phyloP scores from a whole-genome alignment of 1,140 invertebrate species.

The Acromyrmex echinatior region DNA sequence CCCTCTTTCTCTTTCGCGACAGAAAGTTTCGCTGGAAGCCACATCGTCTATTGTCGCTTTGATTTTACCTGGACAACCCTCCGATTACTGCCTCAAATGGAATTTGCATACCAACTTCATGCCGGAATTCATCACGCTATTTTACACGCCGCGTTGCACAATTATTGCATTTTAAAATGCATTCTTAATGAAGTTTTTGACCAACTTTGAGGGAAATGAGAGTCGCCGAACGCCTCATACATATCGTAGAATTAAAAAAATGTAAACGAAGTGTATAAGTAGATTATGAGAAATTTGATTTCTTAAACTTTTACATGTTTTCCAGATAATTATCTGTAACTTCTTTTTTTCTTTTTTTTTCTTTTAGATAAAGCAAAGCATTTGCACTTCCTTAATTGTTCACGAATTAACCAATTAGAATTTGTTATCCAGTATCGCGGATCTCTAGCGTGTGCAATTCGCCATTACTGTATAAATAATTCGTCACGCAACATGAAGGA shows the following conservation, averaged over 20 bases:
- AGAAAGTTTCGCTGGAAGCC: constrained; percentile 50
- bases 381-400: not conserved
- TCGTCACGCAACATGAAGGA: constrained; percentile 1
- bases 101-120: constrained; percentile 55
- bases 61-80: constrained; percentile 41
- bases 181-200: not conserved
- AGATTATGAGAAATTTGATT: not conserved
- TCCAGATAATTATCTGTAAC: not conserved
- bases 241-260: not conserved
- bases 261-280: not conserved
- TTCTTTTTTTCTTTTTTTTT: not conserved
- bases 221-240: not conserved
- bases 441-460: not conserved
- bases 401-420: not conserved
- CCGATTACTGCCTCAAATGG: constrained; percentile 53
- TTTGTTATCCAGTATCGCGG: not conserved
- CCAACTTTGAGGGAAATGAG: not conserved
- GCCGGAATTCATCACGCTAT: not conserved
- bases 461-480: constrained; percentile 38
- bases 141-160: constrained; percentile 15
- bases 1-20: not conserved
- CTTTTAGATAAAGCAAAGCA: not conserved
- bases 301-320: not conserved
- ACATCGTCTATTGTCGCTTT: constrained; percentile 51
- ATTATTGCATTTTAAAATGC: constrained; percentile 38